A percentile compares a stretch with the other conserved stretches of the same genome.
Evolutionary conservation across 2,888 invertebrate genomes (phyloP).

Genomic region (Cantharis lateralis): DNA sequence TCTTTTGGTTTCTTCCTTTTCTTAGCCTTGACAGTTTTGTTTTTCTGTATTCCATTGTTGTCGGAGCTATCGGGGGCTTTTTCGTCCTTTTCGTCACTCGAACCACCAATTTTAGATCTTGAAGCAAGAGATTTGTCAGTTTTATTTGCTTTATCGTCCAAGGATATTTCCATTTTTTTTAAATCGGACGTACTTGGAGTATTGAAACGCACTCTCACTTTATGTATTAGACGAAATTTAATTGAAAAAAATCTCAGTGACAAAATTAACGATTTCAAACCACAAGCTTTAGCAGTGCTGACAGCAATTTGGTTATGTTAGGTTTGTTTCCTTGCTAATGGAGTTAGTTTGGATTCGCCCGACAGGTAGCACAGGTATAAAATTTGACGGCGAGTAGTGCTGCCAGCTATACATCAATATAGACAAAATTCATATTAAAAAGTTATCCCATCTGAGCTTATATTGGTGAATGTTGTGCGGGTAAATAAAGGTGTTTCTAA

Average conservation of each 20-base stretch:
- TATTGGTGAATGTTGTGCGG: slow-evolving; percentile 26
- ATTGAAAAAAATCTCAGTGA: not conserved
- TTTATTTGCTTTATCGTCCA: slow-evolving; percentile 6
- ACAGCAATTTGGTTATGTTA: not conserved
- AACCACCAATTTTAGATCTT: slow-evolving; percentile 23
- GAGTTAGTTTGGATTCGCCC: slow-evolving; percentile 1
- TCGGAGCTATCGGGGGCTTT: slow-evolving; percentile 52
- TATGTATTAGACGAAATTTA: not conserved
- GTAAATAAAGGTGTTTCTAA: slow-evolving; percentile 27
- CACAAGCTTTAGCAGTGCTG: not conserved
- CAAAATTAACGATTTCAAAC: not conserved
- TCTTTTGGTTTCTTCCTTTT: slow-evolving; percentile 74
- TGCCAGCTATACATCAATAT: slow-evolving; percentile 24
- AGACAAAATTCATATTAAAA: slow-evolving; percentile 20
- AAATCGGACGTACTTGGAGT: not conserved
- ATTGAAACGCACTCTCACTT: not conserved
- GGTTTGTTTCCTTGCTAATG: not conserved
- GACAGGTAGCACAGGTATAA: slow-evolving; percentile 19
- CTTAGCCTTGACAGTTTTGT: slow-evolving; percentile 64
- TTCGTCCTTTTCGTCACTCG: slow-evolving; percentile 46
- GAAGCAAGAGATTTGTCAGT: slow-evolving; percentile 6
- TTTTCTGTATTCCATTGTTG: slow-evolving; percentile 44
- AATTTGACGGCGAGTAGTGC: slow-evolving; percentile 10
- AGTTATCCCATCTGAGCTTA: slow-evolving; percentile 16
- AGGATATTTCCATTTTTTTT: slow-evolving; percentile 12